Evolutionary conservation across 1,140 invertebrate genomes (phyloP).

Genomic region (Luehdorfia chinensis): DNA sequence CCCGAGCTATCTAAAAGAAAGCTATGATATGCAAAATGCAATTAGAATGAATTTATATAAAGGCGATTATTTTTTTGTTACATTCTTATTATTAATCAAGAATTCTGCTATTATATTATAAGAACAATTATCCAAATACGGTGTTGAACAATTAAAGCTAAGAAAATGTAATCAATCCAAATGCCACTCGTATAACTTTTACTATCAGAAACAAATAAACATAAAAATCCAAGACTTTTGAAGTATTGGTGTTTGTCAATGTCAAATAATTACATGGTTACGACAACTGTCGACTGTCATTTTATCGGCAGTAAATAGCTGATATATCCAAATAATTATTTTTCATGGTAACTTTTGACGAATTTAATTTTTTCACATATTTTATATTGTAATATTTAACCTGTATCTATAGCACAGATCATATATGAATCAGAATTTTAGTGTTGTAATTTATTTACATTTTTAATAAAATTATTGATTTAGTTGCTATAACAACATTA

Average conservation of each 20-base stretch:
- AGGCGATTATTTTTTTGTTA: neutral
- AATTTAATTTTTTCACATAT: too few species aligned
- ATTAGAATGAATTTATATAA: neutral
- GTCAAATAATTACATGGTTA: neutral
- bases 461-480: too few species aligned
- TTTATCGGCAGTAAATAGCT: too few species aligned
- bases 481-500: too few species aligned
- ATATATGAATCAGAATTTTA: too few species aligned
- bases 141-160: neutral
- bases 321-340: too few species aligned
- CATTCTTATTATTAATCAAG: neutral
- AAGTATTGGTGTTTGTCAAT: neutral
- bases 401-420: too few species aligned
- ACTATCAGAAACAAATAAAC: neutral
- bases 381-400: too few species aligned
- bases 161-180: neutral
- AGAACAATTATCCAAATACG: neutral
- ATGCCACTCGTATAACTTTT: neutral
- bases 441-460: too few species aligned
- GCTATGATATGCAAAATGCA: neutral
- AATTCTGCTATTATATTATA: neutral
- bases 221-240: neutral
- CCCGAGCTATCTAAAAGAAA: conserved; percentile 8
- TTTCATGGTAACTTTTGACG: too few species aligned
- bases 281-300: too few species aligned